Base-by-base conservation (phyloP, 1,140 invertebrate species). In the Hesperophylax magnus region DNA sequence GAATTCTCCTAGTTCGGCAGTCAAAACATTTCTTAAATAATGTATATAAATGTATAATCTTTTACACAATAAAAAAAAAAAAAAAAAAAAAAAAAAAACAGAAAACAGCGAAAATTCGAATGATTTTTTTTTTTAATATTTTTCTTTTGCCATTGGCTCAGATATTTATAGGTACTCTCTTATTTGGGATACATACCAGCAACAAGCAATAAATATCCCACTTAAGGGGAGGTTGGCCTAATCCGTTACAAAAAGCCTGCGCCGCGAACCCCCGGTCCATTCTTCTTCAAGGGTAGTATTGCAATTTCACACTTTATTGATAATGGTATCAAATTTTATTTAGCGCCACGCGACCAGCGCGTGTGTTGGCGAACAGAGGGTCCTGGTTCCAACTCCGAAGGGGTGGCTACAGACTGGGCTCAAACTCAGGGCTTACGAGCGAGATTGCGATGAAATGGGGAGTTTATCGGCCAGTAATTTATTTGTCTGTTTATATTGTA, bases 281-380 rank as follows among this genome's bases (percentile, higher is more conserved):
- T 47, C 39, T 47, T 47, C 39, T 3, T 58, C 5, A 58, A 58
- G 56, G 61, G 47, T 53, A 52, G 39, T 71, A 75, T 80, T 56
- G 65, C 78, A 84, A 84, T 84, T 84, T 84, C 83, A 84, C 83
- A 84, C 83, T 84, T 84, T 84, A 84, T 84, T 82, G 78, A 84
- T 84, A 84, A 84, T 84, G 75, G 83, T 80, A 82, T 84, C 80
- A 84, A 84, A 80, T 84, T 81, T 84, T 81, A 81, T 84, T 84
- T 84, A 81, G 80, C 78, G 83, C 53, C 83, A 53, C 74, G 79
- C 72, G 82, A 34, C 82, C 63, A 61, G n/a, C 82, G 54, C 82
- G 82, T 83, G 82, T 76, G 81, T 69, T 78, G 63, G 76, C 76
- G 2, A 31, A 5, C 39, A n/a, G 15, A 18, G 67, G 67, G 34